Evolutionary conservation across 2,797 vertebrate species (phyloP), one percentile per base, ranked within the genome.

Genomic region (Melanotaenia nigrans): DNA sequence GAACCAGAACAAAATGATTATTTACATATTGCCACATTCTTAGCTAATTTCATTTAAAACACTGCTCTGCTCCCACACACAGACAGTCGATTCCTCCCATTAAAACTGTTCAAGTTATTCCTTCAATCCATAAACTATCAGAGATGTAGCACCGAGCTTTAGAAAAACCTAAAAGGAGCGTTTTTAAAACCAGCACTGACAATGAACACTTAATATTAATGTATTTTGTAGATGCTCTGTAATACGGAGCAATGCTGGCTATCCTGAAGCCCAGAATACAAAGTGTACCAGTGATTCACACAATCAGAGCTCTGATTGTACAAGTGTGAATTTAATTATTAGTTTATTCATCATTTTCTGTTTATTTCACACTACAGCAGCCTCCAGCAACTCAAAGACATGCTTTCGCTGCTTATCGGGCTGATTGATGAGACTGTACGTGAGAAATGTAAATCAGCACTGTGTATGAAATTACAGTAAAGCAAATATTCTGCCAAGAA

Each of bases 121-220:
- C 18, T 38, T 55, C 59, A 49, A 54, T 73, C 65, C 57, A 40
- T 74, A 42, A 70, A 73, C 38, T 71, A 67, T 69, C 40, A 36
- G 38, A 68, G 54, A 68, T 54, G 56, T 33, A 65, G 54, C 64
- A 55, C 1, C 24, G 61, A 12, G 61, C 32, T 69, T 55, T n/a
- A 32, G 40, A 18, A 71, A 22, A 64, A 62, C 3, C 18, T 33
- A 18, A 47, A 47, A 61, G 40, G 40, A 67, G n/a, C 38, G 18
- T 68, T 73, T 81, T 28, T 79, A 73, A 78, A 61, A 53, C 60
- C 58, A 58, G 7, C n/a, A 61, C 25, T 47, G 47, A 49, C 33
- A 73, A 36, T 61, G 30, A 61, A 65, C 32, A 57, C 54, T 63
- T 61, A 24, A 51, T 55, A 16, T 56, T 7, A 54, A 7, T 53